These are phyloP conservation scores for Scaptomyza polygonia DNA, from an alignment of 2,888 invertebrate genomes.

Conservation along the genomic window DNA sequence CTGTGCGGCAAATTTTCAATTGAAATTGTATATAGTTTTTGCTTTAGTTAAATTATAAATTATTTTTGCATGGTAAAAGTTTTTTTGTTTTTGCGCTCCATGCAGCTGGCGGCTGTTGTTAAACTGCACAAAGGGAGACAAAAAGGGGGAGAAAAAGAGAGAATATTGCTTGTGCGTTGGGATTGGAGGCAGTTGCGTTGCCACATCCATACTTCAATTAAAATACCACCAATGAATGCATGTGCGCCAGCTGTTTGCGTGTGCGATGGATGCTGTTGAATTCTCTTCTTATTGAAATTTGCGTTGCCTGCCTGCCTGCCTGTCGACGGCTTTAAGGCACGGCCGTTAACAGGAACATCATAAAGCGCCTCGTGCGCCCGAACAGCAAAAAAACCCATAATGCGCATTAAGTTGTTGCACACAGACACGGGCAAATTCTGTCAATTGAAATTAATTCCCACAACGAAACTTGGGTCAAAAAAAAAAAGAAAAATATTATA, in stretches of 20 bases:
- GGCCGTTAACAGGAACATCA: slow-evolving; percentile 1
- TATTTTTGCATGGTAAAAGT: no score
- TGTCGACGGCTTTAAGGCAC: not conserved
- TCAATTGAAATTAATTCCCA: slow-evolving; percentile 1
- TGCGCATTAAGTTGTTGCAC: slow-evolving; percentile 38
- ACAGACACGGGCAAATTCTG: slow-evolving; percentile 7
- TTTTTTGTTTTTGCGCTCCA: no score
- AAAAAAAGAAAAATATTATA: slow-evolving; percentile 56
- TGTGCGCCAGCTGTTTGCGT: not conserved
- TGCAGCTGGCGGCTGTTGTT: not conserved
- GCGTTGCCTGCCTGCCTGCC: not conserved
- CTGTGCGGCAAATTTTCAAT: no score
- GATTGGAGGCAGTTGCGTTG: slow-evolving; percentile 5
- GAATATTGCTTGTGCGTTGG: not conserved
- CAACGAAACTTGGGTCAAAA: slow-evolving; percentile 29
- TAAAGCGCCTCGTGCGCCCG: slow-evolving; percentile 1
- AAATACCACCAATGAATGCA: not conserved
- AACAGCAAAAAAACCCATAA: slow-evolving; percentile 28
- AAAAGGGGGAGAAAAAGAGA: not conserved
- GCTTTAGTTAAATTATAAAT: no score
- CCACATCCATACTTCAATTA: slow-evolving; percentile 34
- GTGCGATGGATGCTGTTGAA: not conserved
- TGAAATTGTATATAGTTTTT: no score
- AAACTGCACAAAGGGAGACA: not conserved
- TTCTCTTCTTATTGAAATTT: no score